phyloP scores from a whole-genome alignment of 1,140 invertebrate genomes.

The Paraescarpia echinospica region DNA sequence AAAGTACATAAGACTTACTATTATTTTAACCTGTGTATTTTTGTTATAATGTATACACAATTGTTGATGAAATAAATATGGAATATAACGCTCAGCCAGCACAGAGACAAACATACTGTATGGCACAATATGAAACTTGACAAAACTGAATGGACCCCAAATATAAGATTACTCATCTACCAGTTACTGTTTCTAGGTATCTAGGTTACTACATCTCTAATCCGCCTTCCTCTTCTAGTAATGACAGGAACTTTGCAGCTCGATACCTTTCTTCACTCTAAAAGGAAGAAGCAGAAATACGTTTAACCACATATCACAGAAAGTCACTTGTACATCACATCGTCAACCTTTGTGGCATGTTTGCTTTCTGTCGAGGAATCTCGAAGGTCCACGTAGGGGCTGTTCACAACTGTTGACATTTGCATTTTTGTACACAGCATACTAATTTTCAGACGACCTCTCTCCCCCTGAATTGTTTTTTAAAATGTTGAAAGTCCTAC shows the following conservation, averaged over 20 bases:
- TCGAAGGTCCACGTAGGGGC: no score
- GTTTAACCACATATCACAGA: not conserved
- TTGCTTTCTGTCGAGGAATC: no score
- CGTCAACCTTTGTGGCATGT: no score
- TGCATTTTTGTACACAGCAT: no score
- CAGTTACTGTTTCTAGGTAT: not conserved
- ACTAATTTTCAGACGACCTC: no score
- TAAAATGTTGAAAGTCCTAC: no score
- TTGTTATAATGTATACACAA: not conserved
- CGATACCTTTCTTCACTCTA: slow-evolving; percentile 81
- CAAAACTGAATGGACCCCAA: not conserved
- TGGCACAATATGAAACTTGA: not conserved
- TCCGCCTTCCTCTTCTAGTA: slow-evolving; percentile 84
- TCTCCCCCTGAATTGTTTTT: no score
- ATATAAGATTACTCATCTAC: not conserved
- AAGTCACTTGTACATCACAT: not conserved
- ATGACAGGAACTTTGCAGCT: slow-evolving; percentile 84
- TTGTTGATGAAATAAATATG: not conserved
- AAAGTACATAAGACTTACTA: not conserved
- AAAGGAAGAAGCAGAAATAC: slow-evolving; percentile 27
- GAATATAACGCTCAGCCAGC: not conserved
- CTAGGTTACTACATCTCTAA: slow-evolving; percentile 35
- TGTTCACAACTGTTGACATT: no score
- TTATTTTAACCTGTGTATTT: not conserved
- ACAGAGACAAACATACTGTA: not conserved